Evolutionary conservation across 2,113 vertebrate species (phyloP).

Genomic region (Centrocercus urophasianus): DNA sequence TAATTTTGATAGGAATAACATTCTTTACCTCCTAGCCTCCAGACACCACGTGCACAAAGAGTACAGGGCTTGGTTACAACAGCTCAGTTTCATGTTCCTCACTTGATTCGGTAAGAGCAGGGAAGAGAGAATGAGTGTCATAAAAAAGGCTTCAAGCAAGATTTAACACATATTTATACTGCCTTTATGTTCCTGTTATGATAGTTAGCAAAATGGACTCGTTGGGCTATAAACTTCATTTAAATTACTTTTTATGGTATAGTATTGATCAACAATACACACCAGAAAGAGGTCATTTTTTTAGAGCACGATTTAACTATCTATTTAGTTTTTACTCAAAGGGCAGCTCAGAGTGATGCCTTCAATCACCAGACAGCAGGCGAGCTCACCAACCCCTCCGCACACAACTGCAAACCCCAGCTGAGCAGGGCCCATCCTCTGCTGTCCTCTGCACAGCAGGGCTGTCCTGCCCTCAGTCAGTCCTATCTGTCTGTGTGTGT

Average conservation of each 20-base stretch:
- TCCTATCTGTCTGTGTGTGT: neutral
- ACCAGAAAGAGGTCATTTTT: neutral
- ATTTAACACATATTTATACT: neutral
- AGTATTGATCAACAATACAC: neutral
- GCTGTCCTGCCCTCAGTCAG: fast-evolving
- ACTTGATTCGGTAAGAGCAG: neutral
- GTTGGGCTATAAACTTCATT: neutral
- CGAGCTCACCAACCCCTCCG: neutral
- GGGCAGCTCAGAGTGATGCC: neutral
- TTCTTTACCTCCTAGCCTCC: conserved; percentile 51
- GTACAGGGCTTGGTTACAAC: neutral
- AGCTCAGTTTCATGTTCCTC: neutral
- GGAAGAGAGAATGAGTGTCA: fast-evolving
- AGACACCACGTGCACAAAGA: conserved; percentile 9
- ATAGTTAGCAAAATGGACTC: neutral
- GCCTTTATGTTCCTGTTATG: neutral
- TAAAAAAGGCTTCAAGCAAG: neutral
- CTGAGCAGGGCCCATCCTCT: neutral
- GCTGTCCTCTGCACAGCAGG: fast-evolving
- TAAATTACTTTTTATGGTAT: neutral
- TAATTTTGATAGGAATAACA: conserved; percentile 29
- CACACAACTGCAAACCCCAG: neutral
- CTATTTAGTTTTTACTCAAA: neutral
- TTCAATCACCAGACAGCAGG: neutral
- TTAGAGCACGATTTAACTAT: neutral